These are phyloP conservation scores for Gavialis gangeticus DNA, from an alignment of 2,113 vertebrate species.

Conservation along the genomic window DNA sequence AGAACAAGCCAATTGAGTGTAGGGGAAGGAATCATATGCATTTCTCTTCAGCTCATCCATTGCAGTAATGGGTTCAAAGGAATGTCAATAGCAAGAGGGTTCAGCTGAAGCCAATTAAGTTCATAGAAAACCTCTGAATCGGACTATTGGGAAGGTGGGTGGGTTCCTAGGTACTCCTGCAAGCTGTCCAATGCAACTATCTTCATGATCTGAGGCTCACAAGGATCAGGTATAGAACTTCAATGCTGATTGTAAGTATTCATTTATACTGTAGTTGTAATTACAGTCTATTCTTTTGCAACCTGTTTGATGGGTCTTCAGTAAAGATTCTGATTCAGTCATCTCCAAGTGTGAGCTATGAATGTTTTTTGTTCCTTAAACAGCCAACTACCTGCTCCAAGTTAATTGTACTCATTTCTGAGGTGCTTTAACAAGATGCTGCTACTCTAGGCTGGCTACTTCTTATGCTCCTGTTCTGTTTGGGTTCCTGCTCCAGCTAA, in stretches of 20 bases:
- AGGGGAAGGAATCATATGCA: background rate
- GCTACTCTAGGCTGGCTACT: background rate
- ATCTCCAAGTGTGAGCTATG: background rate
- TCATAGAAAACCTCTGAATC: background rate
- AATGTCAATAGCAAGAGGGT: background rate
- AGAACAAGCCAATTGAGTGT: rapidly evolving
- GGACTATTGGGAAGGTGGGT: background rate
- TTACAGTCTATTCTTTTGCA: background rate
- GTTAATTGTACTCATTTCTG: constrained; percentile 46
- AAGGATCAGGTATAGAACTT: background rate
- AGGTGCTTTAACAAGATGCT: constrained; percentile 13
- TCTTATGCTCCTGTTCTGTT: background rate
- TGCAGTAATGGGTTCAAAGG: background rate
- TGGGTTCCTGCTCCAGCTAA: constrained; percentile 12
- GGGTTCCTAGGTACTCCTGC: background rate
- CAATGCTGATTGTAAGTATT: rapidly evolving
- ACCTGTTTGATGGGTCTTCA: background rate
- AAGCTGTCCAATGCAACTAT: background rate
- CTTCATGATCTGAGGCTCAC: background rate
- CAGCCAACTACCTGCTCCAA: background rate
- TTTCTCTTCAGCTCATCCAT: background rate
- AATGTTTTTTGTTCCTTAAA: background rate
- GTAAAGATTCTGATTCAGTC: background rate
- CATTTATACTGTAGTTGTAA: rapidly evolving
- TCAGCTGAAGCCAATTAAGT: background rate